Conservation (phyloP, 92 coral and sea anemone genomes). For the Epizoanthus ramosus region DNA sequence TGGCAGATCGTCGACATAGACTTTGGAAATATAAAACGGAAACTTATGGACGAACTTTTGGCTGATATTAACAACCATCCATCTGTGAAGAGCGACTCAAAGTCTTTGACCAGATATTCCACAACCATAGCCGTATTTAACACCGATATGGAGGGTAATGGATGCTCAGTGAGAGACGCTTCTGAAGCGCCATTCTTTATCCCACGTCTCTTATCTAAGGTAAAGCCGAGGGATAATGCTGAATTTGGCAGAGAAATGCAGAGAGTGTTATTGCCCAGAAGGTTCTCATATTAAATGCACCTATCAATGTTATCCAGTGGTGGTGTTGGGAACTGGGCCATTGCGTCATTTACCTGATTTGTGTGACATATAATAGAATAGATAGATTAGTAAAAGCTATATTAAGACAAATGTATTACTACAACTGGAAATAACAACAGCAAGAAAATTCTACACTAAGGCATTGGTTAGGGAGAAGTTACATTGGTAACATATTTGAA, state of each 20-base stretch:
- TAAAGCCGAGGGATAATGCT: constrained; percentile 50
- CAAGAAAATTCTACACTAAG: too few species aligned
- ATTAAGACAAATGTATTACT: too few species aligned
- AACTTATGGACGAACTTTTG: constrained; percentile 51
- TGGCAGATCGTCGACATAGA: constrained; percentile 64
- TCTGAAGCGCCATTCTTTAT: constrained; percentile 61
- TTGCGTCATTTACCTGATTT: too few species aligned
- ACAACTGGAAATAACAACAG: too few species aligned
- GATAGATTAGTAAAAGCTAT: too few species aligned
- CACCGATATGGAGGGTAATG: constrained; percentile 68
- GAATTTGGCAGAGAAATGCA: constrained; percentile 65
- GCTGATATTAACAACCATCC: constrained; percentile 8
- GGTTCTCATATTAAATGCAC: too few species aligned
- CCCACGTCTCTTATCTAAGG: constrained; percentile 60
- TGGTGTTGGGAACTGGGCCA: too few species aligned
- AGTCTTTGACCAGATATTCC: constrained; percentile 40
- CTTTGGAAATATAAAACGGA: constrained; percentile 64
- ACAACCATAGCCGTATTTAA: constrained; percentile 44
- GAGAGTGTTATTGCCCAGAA: too few species aligned
- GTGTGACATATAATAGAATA: too few species aligned
- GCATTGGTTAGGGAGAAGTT: too few species aligned
- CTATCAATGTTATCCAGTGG: too few species aligned
- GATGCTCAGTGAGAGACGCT: constrained; percentile 46
- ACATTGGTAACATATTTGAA: too few species aligned
- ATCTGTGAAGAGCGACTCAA: constrained; percentile 36